Conservation (phyloP, 2,113 vertebrate genomes). For the Gobio gobio region DNA sequence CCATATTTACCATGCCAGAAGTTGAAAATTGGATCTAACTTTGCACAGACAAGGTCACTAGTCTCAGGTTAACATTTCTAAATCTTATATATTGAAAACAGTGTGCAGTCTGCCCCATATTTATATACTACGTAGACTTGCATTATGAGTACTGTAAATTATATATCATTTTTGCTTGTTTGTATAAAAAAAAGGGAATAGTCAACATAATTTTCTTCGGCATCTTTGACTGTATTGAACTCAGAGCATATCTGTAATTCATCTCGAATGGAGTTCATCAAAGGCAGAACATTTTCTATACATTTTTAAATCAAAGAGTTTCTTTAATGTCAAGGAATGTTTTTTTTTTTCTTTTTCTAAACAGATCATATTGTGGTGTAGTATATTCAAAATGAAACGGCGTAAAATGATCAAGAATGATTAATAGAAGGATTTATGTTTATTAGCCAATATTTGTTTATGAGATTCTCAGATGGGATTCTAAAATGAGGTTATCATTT, state of each 20-base stretch:
- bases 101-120: background rate
- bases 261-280: background rate
- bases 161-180: too few relatives aligned
- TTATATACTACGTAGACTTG: too few relatives aligned
- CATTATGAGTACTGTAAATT: too few relatives aligned
- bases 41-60: background rate
- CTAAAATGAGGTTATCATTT: constrained; percentile 27
- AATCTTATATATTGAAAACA: background rate
- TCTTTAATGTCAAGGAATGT: background rate
- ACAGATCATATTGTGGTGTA: background rate
- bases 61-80: background rate
- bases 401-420: constrained; percentile 6
- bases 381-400: background rate
- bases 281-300: background rate
- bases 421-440: constrained; percentile 26
- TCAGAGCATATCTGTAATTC: background rate
- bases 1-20: background rate
- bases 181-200: background rate
- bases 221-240: background rate
- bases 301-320: background rate
- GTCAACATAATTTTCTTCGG: background rate
- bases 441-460: constrained; percentile 29
- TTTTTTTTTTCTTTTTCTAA: background rate
- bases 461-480: constrained; percentile 12
- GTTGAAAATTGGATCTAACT: background rate